These are phyloP conservation scores for Micoletzkya japonica DNA, from an alignment of 2,888 invertebrate genomes.

Conservation along the genomic window DNA sequence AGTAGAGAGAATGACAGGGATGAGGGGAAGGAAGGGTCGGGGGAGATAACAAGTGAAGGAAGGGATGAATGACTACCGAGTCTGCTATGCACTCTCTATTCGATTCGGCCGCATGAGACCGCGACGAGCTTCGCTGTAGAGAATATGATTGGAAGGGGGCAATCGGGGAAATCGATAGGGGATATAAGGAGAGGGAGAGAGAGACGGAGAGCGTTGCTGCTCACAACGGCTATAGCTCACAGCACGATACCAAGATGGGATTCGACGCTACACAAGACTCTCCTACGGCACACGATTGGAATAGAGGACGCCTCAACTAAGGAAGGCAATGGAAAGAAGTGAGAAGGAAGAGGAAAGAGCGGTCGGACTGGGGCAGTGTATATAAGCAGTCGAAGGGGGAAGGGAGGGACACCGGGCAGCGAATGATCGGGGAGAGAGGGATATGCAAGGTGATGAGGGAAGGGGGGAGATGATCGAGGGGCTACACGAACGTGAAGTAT, in stretches of 20 bases:
- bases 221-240: conserved; percentile 18
- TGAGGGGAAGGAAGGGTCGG: not conserved
- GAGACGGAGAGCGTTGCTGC: conserved; percentile 2
- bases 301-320: not conserved
- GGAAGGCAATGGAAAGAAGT: conserved; percentile 18
- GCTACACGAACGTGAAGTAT: conserved; percentile 64
- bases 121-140: conserved; percentile 20
- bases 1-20: conserved; percentile 17
- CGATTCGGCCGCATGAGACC: conserved; percentile 11
- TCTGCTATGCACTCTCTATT: conserved; percentile 24
- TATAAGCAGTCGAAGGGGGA: not conserved
- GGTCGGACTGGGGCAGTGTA: not conserved
- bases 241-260: conserved; percentile 5
- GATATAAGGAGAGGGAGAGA: conserved; percentile 10
- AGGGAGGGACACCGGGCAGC: conserved; percentile 3
- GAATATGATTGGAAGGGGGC: not conserved
- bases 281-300: no score
- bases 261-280: conserved; percentile 3
- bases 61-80: conserved; percentile 14
- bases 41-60: not conserved
- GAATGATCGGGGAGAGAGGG: conserved; percentile 1
- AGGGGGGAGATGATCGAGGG: not conserved
- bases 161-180: not conserved
- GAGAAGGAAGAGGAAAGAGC: not conserved
- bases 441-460: not conserved